Conservation (phyloP, 2,797 vertebrate species). For the Sebastes miniatus region DNA sequence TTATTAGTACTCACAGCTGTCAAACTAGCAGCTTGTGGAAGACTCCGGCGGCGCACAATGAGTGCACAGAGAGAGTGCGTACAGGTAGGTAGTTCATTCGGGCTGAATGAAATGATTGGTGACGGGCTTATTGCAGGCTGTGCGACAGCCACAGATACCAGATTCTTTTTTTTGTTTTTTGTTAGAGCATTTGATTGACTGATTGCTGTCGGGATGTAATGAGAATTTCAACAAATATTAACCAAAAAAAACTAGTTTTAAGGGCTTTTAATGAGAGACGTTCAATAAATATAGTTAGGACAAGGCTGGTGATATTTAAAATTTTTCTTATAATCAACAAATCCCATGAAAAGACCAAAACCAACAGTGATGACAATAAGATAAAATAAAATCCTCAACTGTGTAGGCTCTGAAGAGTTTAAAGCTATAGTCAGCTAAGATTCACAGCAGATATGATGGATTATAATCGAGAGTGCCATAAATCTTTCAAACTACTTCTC, state of each 20-base stretch:
- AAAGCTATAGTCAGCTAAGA: not conserved
- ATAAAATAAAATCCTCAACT: too few relatives aligned
- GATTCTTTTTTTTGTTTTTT: accelerated
- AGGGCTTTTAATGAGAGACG: not conserved
- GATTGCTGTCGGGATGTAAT: too few relatives aligned
- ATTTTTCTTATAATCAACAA: not conserved
- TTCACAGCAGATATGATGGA: not conserved
- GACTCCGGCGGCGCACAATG: accelerated
- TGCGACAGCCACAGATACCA: too few relatives aligned
- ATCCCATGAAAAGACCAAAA: not conserved
- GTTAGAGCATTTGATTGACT: accelerated
- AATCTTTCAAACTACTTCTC: not conserved
- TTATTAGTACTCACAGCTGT: too few relatives aligned
- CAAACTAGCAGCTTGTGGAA: too few relatives aligned
- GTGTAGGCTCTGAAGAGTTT: too few relatives aligned
- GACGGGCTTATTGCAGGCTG: accelerated
- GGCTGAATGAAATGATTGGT: too few relatives aligned
- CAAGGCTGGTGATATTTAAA: not conserved
- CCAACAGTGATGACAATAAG: not conserved
- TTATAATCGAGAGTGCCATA: accelerated
- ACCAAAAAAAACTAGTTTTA: too few relatives aligned
- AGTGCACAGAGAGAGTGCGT: too few relatives aligned
- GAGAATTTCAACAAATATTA: too few relatives aligned
- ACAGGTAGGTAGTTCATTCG: too few relatives aligned
- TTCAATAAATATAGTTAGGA: not conserved